Evolutionary conservation across 2,797 vertebrate species (phyloP), one percentile per base, ranked within the genome.

Genomic region (Catostomus latipinnis): DNA sequence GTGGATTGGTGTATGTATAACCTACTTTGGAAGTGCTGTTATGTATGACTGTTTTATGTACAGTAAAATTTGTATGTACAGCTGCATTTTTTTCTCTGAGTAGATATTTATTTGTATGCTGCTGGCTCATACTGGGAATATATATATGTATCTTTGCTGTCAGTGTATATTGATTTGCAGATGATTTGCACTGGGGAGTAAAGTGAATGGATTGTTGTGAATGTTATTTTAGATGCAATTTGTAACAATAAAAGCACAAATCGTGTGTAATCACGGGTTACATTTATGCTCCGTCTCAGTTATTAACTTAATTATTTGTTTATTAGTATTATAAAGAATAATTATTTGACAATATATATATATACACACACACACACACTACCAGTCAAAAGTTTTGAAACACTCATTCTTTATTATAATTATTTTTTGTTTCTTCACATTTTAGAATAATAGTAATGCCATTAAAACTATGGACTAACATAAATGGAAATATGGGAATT

Each of bases 191-290:
- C 86, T 91, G 86, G 91, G 91, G 90, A 90, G 90, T 92, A 91
- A 93, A 91, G 90, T 93, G 90, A 92, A 88, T 92, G 92, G 34
- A 34, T 34, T 34, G 91, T 91, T 92, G 91, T 94, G 91, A 92
- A 92, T 92, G 92, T 91, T 90, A 86, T 92, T 93, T 92, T 91
- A 92, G 90, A 93, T 92, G 89, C 86, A 90, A 89, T 93, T 93
- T 93, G 92, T 90, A 89, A 91, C 85, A 91, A 91, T 92, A 91
- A 92, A 91, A 91, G 86, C 83, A 85, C 87, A 89, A 85, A 86
- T 87, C 86, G 63, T 56, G 67, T 69, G 86, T 85, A 87, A 88
- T 87, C 34, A 34, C 34, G 4, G 34, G 2, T 34, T 34, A 34
- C 34, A 34, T 34, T 34, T 34, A 34, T 34, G 34, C 34, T 34